A percentile compares a stretch with the other conserved stretches of the same genome.
phyloP scores from a whole-genome alignment of 2,797 vertebrate genomes.

The Manis crassicaudata region DNA sequence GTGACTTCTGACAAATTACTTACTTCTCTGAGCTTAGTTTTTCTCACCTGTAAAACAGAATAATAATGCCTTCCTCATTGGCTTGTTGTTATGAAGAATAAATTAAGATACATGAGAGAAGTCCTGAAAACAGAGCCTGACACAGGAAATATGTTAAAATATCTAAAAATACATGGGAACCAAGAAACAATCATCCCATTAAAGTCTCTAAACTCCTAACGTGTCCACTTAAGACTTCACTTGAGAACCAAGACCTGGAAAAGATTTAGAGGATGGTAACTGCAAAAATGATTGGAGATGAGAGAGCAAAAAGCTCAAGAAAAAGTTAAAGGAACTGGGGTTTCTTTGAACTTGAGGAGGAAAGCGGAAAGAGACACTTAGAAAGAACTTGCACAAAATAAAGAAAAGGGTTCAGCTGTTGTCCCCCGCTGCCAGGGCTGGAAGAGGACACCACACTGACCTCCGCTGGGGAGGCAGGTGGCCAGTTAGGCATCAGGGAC shows the following conservation, averaged over 20 bases:
- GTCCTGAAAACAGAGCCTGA: background rate
- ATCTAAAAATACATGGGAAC: background rate
- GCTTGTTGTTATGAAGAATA: background rate
- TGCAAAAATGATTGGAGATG: slow-evolving; percentile 47
- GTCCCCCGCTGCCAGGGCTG: background rate
- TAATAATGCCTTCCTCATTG: background rate
- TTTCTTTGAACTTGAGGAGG: slow-evolving; percentile 24
- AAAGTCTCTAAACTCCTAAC: slow-evolving; percentile 33
- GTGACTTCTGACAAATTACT: background rate
- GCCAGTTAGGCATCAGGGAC: too few relatives aligned
- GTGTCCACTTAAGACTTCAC: slow-evolving; percentile 56
- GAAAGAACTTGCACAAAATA: background rate
- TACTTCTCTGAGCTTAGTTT: background rate
- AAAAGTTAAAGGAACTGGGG: background rate
- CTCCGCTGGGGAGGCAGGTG: background rate
- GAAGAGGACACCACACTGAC: rapidly evolving
- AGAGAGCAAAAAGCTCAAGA: slow-evolving; percentile 9
- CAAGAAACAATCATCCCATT: slow-evolving; percentile 37
- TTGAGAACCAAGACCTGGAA: slow-evolving; percentile 52
- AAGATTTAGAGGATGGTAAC: slow-evolving; percentile 53
- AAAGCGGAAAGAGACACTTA: background rate
- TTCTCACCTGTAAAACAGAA: background rate
- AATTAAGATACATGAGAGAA: background rate
- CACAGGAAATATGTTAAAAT: background rate
- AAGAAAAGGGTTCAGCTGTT: background rate